Evolutionary conservation across 2,797 vertebrate genomes (phyloP).

Genomic region (Macroramphosus scolopax): DNA sequence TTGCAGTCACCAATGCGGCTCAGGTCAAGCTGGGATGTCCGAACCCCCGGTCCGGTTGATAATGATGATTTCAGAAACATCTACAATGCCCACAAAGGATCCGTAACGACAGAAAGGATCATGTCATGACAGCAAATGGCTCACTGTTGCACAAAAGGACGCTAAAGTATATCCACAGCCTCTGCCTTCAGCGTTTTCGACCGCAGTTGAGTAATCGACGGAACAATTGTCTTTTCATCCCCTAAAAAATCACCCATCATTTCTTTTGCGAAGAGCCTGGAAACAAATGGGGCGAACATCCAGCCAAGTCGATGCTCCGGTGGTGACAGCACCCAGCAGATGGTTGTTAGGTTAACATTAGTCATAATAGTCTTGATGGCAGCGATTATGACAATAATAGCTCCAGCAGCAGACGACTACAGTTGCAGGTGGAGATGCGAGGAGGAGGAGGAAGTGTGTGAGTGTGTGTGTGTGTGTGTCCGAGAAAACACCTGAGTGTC

Average conservation of each 20-base stretch:
- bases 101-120: background rate
- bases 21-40: slow-evolving; percentile 4
- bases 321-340: slow-evolving; percentile 59
- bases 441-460: slow-evolving; percentile 40
- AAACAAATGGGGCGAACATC: slow-evolving; percentile 38
- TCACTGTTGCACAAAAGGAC: slow-evolving; percentile 1
- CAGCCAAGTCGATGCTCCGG: slow-evolving; percentile 30
- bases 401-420: slow-evolving; percentile 44
- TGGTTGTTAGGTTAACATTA: slow-evolving; percentile 66
- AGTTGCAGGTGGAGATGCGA: slow-evolving; percentile 56
- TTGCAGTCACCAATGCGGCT: no score
- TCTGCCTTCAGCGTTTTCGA: slow-evolving; percentile 25
- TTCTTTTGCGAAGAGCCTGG: slow-evolving; percentile 38
- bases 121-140: slow-evolving; percentile 8
- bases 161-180: slow-evolving; percentile 19
- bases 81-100: slow-evolving; percentile 2
- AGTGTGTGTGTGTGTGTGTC: slow-evolving; percentile 40
- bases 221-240: slow-evolving; percentile 39
- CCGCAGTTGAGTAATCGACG: slow-evolving; percentile 33
- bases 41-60: slow-evolving; percentile 8
- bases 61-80: slow-evolving; percentile 5
- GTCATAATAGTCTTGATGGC: slow-evolving; percentile 57
- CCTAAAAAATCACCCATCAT: slow-evolving; percentile 38
- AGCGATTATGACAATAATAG: slow-evolving; percentile 61
- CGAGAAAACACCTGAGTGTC: slow-evolving; percentile 65